These are phyloP conservation scores for Priapulus caudatus DNA, from an alignment of 2,888 invertebrate species.

Conservation along the genomic window DNA sequence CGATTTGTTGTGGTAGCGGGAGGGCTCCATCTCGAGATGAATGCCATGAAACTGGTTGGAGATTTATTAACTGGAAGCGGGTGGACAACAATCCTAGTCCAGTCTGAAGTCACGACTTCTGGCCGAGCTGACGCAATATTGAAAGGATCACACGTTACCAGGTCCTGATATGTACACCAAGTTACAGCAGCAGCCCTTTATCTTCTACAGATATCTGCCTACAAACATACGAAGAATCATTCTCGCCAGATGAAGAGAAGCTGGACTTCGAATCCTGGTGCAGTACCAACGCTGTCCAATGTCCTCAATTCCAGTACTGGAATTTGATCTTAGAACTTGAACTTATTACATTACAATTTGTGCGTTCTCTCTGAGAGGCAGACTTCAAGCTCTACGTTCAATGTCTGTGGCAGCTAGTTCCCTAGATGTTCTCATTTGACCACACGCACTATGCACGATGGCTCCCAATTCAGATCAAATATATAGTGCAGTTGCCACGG, in stretches of 20 bases:
- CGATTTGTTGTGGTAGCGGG: slow-evolving; percentile 27
- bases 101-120: slow-evolving; percentile 23
- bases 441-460: slow-evolving; percentile 19
- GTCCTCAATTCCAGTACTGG: too few relatives aligned
- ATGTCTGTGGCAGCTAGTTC: too few relatives aligned
- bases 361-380: too few relatives aligned
- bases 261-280: too few relatives aligned
- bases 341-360: too few relatives aligned
- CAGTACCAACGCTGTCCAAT: too few relatives aligned
- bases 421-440: too few relatives aligned
- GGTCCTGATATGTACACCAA: too few relatives aligned
- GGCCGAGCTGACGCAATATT: slow-evolving; percentile 26
- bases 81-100: slow-evolving; percentile 22
- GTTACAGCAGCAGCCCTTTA: slow-evolving; percentile 20
- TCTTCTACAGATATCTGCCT: slow-evolving; percentile 11
- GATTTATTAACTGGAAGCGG: slow-evolving; percentile 23
- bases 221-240: slow-evolving; percentile 8
- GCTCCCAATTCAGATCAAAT: slow-evolving; percentile 17
- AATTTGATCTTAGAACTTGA: too few relatives aligned
- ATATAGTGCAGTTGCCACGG: too few relatives aligned
- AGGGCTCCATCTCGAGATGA: slow-evolving; percentile 29
- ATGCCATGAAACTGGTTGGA: slow-evolving; percentile 24
- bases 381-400: too few relatives aligned
- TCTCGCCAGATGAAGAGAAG: slow-evolving; percentile 18
- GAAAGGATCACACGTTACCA: too few relatives aligned